These are phyloP conservation scores for Synanthedon vespiformis DNA, from an alignment of 2,888 invertebrate species.

Conservation along the genomic window DNA sequence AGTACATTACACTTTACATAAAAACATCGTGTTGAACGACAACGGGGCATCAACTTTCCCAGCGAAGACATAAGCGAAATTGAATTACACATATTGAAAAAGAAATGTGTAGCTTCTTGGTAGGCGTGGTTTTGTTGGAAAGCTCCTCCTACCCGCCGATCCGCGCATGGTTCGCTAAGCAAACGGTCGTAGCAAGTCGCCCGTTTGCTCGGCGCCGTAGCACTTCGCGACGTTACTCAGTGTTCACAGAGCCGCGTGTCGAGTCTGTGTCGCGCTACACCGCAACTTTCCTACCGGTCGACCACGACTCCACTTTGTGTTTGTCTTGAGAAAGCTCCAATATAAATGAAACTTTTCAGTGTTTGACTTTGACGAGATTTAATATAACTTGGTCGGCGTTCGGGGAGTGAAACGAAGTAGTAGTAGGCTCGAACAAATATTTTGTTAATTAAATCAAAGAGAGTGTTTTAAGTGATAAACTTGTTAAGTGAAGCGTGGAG, in stretches of 20 bases:
- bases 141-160: constrained; percentile 59
- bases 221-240: constrained; percentile 21
- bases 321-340: constrained; percentile 20
- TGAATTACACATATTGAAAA: constrained; percentile 72
- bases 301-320: constrained; percentile 30
- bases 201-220: constrained; percentile 27
- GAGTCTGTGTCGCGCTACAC: constrained; percentile 31
- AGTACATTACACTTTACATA: constrained; percentile 71
- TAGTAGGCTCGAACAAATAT: constrained; percentile 27
- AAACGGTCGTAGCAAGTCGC: constrained; percentile 21
- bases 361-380: constrained; percentile 34
- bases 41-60: constrained; percentile 70
- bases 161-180: constrained; percentile 53
- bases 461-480: constrained; percentile 33
- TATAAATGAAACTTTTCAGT: constrained; percentile 27
- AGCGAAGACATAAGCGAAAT: constrained; percentile 72
- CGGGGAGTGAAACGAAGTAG: constrained; percentile 23
- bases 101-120: constrained; percentile 70
- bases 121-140: constrained; percentile 60
- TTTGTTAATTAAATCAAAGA: constrained; percentile 24
- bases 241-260: constrained; percentile 14
- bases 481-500: constrained; percentile 35
- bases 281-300: constrained; percentile 35
- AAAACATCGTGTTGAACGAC: constrained; percentile 70
- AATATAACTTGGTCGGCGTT: constrained; percentile 30